These are phyloP conservation scores for Ornithorhynchus anatinus DNA, from an alignment of 2,113 vertebrate species.

Conservation along the genomic window DNA sequence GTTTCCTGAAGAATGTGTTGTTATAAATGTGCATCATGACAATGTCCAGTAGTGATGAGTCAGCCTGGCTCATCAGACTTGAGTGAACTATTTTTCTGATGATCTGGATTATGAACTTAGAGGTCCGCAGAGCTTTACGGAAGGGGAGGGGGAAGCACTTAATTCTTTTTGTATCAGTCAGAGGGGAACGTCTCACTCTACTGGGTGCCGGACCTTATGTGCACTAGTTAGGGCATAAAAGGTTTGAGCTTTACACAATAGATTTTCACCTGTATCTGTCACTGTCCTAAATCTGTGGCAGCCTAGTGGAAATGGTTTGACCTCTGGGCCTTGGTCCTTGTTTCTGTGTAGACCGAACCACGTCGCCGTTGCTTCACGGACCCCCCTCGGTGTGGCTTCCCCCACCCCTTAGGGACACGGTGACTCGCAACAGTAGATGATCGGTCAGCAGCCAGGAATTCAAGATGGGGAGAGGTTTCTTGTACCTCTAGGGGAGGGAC, in stretches of 20 bases:
- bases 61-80: slow-evolving; percentile 57
- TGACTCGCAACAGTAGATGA: slow-evolving; percentile 23
- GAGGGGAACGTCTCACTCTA: slow-evolving; percentile 66
- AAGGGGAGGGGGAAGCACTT: slow-evolving; percentile 67
- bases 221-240: slow-evolving; percentile 77
- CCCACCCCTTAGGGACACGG: slow-evolving; percentile 48
- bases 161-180: slow-evolving; percentile 72
- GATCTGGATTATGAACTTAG: slow-evolving; percentile 52
- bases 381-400: slow-evolving; percentile 36
- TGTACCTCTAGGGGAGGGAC: slow-evolving; percentile 37
- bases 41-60: slow-evolving; percentile 69
- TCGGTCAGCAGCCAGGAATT: slow-evolving; percentile 37
- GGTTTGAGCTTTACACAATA: slow-evolving; percentile 79
- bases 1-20: slow-evolving; percentile 92
- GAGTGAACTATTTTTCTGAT: slow-evolving; percentile 63
- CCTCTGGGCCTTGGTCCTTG: slow-evolving; percentile 58
- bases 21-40: slow-evolving; percentile 91
- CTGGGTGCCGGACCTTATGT: slow-evolving; percentile 76
- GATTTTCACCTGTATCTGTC: slow-evolving; percentile 70
- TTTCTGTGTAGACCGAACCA: slow-evolving; percentile 55
- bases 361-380: too few relatives aligned
- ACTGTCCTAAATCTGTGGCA: slow-evolving; percentile 52
- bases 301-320: slow-evolving; percentile 44
- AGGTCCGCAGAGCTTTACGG: slow-evolving; percentile 71
- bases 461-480: slow-evolving; percentile 54